phyloP scores from a whole-genome alignment of 2,888 invertebrate genomes.

The Aphidius colemani region DNA sequence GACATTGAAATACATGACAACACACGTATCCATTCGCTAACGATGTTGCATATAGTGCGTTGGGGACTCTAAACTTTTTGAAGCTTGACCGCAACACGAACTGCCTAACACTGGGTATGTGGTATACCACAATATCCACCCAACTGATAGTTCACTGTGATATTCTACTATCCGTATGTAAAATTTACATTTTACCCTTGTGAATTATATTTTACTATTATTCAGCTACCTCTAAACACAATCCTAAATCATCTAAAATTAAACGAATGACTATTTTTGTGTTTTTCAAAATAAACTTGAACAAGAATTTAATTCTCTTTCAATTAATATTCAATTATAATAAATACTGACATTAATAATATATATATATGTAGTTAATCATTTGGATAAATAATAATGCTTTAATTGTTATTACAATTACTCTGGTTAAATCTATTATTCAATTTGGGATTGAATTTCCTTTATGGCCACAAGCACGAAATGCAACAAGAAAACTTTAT shows the following conservation, averaged over 20 bases:
- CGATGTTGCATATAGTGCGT: slow-evolving; percentile 29
- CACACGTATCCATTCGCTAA: slow-evolving; percentile 42
- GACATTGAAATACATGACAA: slow-evolving; percentile 44
- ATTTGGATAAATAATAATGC: neutral
- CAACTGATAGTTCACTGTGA: slow-evolving; percentile 1
- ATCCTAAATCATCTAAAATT: too few relatives aligned
- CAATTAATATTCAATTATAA: too few relatives aligned
- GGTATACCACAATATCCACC: slow-evolving; percentile 41
- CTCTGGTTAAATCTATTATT: slow-evolving; percentile 31
- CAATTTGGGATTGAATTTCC: slow-evolving; percentile 26
- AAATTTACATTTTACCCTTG: slow-evolving; percentile 9
- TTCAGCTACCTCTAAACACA: slow-evolving; percentile 5
- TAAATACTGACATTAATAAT: too few relatives aligned
- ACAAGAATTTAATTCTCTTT: too few relatives aligned
- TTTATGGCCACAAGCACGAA: slow-evolving; percentile 11
- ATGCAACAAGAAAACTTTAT: neutral
- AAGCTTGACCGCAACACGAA: slow-evolving; percentile 41
- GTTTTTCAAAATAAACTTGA: too few relatives aligned
- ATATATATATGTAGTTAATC: too few relatives aligned
- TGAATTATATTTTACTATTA: slow-evolving; percentile 22
- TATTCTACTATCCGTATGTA: slow-evolving; percentile 8
- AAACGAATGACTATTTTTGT: neutral
- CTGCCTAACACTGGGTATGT: slow-evolving; percentile 38
- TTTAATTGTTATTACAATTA: slow-evolving; percentile 31
- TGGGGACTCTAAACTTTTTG: slow-evolving; percentile 36